Percentiles rank a stretch among this genome's conserved stretches.
These are phyloP conservation scores for Bruchidius siliquastri DNA, from an alignment of 2,888 invertebrate species.

Conservation along the genomic window DNA sequence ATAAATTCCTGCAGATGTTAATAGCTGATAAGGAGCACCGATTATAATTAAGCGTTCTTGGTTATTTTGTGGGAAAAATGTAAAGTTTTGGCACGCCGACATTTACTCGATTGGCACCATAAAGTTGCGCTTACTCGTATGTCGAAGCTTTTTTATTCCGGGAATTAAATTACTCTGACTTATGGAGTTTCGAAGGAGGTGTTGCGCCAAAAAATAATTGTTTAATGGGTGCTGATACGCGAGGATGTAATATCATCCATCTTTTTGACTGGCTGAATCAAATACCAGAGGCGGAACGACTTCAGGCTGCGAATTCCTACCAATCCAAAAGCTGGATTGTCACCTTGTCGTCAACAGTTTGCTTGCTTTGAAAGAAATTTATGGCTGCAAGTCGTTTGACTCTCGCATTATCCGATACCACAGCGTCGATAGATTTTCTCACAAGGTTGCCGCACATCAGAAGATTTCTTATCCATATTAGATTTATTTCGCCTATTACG, in stretches of 20 bases:
- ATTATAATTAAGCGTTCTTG: not conserved
- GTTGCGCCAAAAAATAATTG: not conserved
- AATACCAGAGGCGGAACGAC: not conserved
- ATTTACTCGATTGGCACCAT: not conserved
- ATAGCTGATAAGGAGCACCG: conserved; percentile 1
- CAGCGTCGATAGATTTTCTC: too few species aligned
- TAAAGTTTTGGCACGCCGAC: not conserved
- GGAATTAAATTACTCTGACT: not conserved
- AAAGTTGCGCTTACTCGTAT: not conserved
- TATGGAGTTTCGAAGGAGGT: not conserved
- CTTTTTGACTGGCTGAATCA: not conserved
- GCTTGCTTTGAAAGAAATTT: too few species aligned
- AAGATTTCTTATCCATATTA: too few species aligned
- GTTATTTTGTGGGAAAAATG: conserved; percentile 1
- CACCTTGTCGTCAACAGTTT: too few species aligned
- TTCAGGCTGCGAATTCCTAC: not conserved
- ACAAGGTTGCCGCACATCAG: too few species aligned
- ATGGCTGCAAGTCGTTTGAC: too few species aligned
- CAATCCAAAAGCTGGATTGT: too few species aligned
- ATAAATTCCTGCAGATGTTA: not conserved
- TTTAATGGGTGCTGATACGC: not conserved
- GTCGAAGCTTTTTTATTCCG: not conserved
- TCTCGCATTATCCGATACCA: too few species aligned
- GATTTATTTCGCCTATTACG: too few species aligned
- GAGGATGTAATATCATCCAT: not conserved